Evolutionary conservation across 1,140 invertebrate species (phyloP).

Genomic region (Cydia fagiglandana): DNA sequence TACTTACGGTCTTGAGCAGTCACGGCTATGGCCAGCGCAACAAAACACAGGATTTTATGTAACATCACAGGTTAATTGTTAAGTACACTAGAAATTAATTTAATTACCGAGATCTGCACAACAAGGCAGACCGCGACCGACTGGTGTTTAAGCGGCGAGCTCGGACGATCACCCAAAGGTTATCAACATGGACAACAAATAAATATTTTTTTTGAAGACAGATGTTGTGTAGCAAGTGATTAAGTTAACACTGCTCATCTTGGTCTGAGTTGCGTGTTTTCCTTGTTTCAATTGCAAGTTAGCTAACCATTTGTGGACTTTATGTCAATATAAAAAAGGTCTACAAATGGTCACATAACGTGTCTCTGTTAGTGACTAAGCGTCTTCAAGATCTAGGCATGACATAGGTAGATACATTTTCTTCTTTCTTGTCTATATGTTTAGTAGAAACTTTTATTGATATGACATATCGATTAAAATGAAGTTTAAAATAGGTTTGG

Average conservation of each 20-base stretch:
- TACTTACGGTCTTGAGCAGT: conserved; percentile 41
- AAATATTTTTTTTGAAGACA: conserved; percentile 39
- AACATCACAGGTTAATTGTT: conserved; percentile 17
- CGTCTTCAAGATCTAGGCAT: too few species aligned
- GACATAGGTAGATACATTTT: conserved; percentile 21
- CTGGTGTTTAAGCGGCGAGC: conserved; percentile 41
- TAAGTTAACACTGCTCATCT: conserved; percentile 15
- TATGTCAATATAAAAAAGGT: background rate
- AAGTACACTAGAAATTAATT: background rate
- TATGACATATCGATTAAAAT: too few species aligned
- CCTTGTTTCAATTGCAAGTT: conserved; percentile 1
- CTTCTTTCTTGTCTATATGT: conserved; percentile 25
- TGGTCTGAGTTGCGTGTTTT: conserved; percentile 4
- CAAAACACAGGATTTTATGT: conserved; percentile 31
- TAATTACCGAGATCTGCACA: background rate
- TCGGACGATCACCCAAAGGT: conserved; percentile 46
- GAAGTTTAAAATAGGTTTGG: too few species aligned
- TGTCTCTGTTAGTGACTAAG: background rate
- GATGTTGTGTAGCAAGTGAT: conserved; percentile 2
- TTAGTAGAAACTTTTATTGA: too few species aligned
- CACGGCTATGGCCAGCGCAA: conserved; percentile 34
- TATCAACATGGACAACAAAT: conserved; percentile 46
- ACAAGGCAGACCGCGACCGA: conserved; percentile 37
- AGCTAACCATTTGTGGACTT: background rate
- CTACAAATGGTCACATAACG: background rate